Base-by-base conservation (phyloP, 2,888 invertebrate species). In the Scelioninae gen. 2 region DNA sequence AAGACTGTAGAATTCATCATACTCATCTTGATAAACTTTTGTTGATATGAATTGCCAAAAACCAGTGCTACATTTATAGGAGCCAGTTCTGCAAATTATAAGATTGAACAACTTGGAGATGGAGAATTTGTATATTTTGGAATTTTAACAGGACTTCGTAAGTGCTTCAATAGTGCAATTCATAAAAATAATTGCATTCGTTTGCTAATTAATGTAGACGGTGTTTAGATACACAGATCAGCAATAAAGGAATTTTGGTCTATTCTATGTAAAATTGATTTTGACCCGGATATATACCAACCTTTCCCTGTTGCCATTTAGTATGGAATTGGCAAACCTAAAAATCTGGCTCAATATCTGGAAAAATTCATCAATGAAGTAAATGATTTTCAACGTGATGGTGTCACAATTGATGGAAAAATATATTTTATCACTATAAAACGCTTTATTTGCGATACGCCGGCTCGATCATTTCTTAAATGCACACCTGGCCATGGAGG, bases 251-350 rank as follows among this genome's bases (percentile, higher is more conserved):
- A 74, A 41, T 43, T 76, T 41, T 76, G 75, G 74, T 72, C 76
- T 5, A 76, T 78, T 28, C 28, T 76, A 0, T 73, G 74, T 16
- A 67, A 46, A 45, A 16, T 75, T 15, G 28, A 52, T 22, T 55
- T 16, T 13, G 33, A 31, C 7, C 33, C 46, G 0, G 60, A 75
- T 43, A 37, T 71, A 2, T 73, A 72, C 25, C 50, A 71, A 43
- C 75, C 73, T 15, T 76, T 77, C 69, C 50, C 69, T 2, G 74
- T 76, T 41, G 73, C 71, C 2, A 64, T 75, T 13, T 77, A 74
- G 50, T 55, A 33, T 61, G 70, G 76, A 7, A 37, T 41, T 9
- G 18, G 53, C 11, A 77, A 77, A 64, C 77, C 73, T 9, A 4
- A 31, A n/a, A 28, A 64, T 31, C 1, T 68, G 1, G 43, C 70